Percentiles rank a stretch among this genome's conserved stretches.
phyloP scores from a whole-genome alignment of 2,113 vertebrate species.

The Tonatia bakeri region DNA sequence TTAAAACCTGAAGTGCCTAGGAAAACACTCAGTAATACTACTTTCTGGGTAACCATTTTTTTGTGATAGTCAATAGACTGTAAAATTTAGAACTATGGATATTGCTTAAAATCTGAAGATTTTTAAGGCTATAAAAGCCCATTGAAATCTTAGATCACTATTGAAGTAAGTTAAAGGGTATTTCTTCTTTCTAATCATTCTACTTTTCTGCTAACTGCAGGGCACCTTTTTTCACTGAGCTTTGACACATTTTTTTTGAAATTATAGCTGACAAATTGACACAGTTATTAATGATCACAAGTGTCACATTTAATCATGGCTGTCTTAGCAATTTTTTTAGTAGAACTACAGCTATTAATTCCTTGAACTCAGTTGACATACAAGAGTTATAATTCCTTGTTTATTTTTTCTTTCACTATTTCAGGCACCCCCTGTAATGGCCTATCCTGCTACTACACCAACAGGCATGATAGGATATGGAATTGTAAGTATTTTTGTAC shows the following conservation, averaged over 20 bases:
- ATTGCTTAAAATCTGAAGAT: slow-evolving; percentile 5
- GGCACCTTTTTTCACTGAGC: slow-evolving; percentile 35
- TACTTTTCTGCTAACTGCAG: slow-evolving; percentile 49
- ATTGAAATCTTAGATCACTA: slow-evolving; percentile 35
- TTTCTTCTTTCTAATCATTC: slow-evolving; percentile 40
- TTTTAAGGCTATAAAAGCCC: slow-evolving; percentile 38
- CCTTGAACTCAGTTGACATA: background rate
- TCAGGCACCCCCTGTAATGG: slow-evolving; percentile 95
- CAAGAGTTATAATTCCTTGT: slow-evolving; percentile 19
- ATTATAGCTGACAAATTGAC: background rate
- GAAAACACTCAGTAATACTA: background rate
- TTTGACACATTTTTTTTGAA: background rate
- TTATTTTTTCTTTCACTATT: slow-evolving; percentile 67
- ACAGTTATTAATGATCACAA: slow-evolving; percentile 21
- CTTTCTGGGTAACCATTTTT: slow-evolving; percentile 36
- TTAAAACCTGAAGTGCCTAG: slow-evolving; percentile 9
- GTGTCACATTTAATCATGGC: slow-evolving; percentile 62
- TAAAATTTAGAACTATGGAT: background rate
- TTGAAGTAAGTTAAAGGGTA: slow-evolving; percentile 21
- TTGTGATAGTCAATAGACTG: background rate
- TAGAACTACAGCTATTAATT: slow-evolving; percentile 56
- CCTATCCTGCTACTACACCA: slow-evolving; percentile 95
- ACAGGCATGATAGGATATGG: slow-evolving; percentile 94
- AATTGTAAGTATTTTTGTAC: slow-evolving; percentile 86
- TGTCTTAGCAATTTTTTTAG: slow-evolving; percentile 53